Percentiles rank a stretch among this genome's conserved stretches.
These are phyloP conservation scores for Dendrolimus kikuchii DNA, from an alignment of 1,140 invertebrate genomes.

Conservation along the genomic window DNA sequence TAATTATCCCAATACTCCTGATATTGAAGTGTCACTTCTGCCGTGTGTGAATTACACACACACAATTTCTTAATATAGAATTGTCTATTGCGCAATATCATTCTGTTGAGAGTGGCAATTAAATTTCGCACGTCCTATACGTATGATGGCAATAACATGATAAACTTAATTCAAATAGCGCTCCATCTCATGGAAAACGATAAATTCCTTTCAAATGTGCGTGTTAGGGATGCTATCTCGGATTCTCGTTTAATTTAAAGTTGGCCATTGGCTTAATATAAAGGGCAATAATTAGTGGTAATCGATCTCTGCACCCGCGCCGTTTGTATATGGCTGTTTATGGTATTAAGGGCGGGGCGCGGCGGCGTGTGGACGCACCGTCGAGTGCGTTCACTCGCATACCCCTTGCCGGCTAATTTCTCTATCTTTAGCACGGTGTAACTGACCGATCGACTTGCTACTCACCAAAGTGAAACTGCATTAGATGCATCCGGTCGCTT, in stretches of 20 bases:
- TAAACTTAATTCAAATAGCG: too few species aligned
- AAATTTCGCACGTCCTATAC: constrained; percentile 5
- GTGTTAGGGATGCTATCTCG: constrained; percentile 7
- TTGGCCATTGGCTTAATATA: constrained; percentile 18
- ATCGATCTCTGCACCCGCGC: constrained; percentile 58
- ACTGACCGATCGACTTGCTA: constrained; percentile 55
- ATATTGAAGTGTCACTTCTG: too few species aligned
- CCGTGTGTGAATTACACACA: too few species aligned
- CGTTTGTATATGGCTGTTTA: constrained; percentile 35
- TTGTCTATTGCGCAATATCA: too few species aligned
- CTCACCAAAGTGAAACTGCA: constrained; percentile 58
- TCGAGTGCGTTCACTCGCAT: constrained; percentile 51
- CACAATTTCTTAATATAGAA: too few species aligned
- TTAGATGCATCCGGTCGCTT: constrained; percentile 52
- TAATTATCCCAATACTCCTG: too few species aligned
- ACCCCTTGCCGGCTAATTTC: constrained; percentile 56
- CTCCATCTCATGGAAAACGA: too few species aligned
- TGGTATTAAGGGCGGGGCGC: constrained; percentile 31
- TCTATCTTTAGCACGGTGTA: constrained; percentile 68
- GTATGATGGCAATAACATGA: neutral
- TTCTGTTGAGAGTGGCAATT: neutral
- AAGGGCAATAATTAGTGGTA: constrained; percentile 60
- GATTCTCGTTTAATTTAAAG: constrained; percentile 25
- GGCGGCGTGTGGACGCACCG: neutral
- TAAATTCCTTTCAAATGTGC: neutral